These are phyloP conservation scores for Drosophila tripunctata DNA, from an alignment of 2,888 invertebrate genomes.

Conservation along the genomic window DNA sequence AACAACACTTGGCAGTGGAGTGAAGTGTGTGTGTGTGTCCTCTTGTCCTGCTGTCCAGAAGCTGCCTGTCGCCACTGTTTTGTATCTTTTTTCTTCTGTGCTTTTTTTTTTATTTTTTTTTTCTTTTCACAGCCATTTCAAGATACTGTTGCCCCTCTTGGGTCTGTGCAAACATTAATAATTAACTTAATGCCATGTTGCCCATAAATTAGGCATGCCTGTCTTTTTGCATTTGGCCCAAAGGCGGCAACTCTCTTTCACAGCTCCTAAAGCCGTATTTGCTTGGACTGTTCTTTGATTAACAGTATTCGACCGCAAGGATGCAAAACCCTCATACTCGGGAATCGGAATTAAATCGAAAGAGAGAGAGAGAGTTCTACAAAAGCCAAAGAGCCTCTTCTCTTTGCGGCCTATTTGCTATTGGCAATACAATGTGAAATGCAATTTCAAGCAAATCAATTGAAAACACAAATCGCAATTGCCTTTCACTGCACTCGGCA, in stretches of 20 bases:
- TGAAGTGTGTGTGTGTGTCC: too few species aligned
- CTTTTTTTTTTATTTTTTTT: slow-evolving; percentile 10
- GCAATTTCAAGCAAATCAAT: slow-evolving; percentile 75
- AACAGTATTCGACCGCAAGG: slow-evolving; percentile 46
- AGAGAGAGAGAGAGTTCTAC: background rate
- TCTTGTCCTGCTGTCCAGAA: background rate
- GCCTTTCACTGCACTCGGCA: slow-evolving; percentile 52
- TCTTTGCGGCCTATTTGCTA: slow-evolving; percentile 42
- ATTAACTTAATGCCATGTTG: slow-evolving; percentile 79
- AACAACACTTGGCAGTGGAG: slow-evolving; percentile 73
- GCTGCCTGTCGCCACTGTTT: slow-evolving; percentile 19
- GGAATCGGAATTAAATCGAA: too few species aligned
- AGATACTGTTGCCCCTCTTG: background rate
- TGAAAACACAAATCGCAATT: slow-evolving; percentile 73
- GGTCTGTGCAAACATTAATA: slow-evolving; percentile 67
- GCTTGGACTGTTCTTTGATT: slow-evolving; percentile 58
- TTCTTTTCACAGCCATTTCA: background rate
- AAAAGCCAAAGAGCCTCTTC: slow-evolving; percentile 13
- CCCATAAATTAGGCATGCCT: slow-evolving; percentile 71
- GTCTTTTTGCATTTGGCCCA: slow-evolving; percentile 57
- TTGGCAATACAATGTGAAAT: slow-evolving; percentile 63
- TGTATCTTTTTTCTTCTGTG: slow-evolving; percentile 11
- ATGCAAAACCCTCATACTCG: background rate
- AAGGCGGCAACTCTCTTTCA: slow-evolving; percentile 53
- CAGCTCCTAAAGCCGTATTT: slow-evolving; percentile 17